These are phyloP conservation scores for Exephanes ischioxanthus DNA, from an alignment of 2,888 invertebrate genomes.

Conservation along the genomic window DNA sequence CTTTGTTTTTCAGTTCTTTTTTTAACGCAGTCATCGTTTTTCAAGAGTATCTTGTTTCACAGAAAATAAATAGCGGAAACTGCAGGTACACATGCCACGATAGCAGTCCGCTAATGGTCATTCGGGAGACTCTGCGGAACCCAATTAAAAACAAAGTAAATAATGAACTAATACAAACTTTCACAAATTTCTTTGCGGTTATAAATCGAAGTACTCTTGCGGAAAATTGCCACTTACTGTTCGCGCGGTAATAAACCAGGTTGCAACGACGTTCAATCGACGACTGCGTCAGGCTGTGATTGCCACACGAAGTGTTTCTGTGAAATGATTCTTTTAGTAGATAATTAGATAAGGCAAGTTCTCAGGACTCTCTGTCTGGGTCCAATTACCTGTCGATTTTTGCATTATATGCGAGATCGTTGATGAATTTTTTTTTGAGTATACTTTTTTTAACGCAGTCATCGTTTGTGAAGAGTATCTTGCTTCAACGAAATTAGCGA, in stretches of 20 bases:
- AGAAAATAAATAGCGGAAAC: neutral
- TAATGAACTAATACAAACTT: neutral
- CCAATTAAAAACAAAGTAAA: neutral
- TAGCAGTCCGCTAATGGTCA: neutral
- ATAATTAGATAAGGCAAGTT: too few species aligned
- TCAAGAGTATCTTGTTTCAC: slow-evolving; percentile 2
- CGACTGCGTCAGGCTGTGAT: too few species aligned
- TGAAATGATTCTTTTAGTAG: too few species aligned
- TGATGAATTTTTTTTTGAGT: too few species aligned
- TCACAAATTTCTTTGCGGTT: neutral
- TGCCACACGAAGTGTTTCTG: too few species aligned
- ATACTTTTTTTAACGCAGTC: too few species aligned
- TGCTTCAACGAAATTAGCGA: too few species aligned
- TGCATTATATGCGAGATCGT: too few species aligned
- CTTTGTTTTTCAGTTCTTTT: neutral
- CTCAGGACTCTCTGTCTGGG: too few species aligned
- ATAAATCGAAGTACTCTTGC: neutral
- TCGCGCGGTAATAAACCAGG: neutral
- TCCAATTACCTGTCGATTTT: too few species aligned
- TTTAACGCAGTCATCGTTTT: slow-evolving; percentile 1
- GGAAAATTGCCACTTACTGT: neutral
- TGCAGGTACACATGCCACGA: neutral
- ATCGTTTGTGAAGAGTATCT: too few species aligned
- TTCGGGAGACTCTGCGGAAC: neutral
- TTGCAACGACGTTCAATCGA: too few species aligned